phyloP scores from a whole-genome alignment of 2,113 vertebrate genomes.

The Gymnobelideus leadbeateri region DNA sequence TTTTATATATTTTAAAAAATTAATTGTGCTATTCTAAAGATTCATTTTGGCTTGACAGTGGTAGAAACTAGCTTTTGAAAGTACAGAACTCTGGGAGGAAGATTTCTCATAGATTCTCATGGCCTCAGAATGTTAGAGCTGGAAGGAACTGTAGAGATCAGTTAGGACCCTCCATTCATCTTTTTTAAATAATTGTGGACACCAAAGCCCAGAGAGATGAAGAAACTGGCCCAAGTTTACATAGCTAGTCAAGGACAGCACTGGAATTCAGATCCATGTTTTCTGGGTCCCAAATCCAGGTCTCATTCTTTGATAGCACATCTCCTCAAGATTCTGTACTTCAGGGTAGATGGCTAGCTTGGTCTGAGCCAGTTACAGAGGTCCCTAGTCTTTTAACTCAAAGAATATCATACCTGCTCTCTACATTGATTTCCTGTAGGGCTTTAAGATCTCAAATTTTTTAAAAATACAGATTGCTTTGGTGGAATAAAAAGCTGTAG shows the following conservation, averaged over 20 bases:
- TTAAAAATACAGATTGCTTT: not conserved
- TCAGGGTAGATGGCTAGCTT: not conserved
- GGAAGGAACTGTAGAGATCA: not conserved
- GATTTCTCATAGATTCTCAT: not conserved
- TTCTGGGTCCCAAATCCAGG: not conserved
- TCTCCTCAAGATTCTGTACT: not conserved
- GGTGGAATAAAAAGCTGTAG: not conserved
- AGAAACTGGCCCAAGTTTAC: not conserved
- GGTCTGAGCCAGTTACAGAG: not conserved
- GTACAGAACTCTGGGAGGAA: not conserved
- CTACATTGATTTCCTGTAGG: not conserved
- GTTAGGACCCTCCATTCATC: not conserved
- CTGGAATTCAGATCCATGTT: not conserved
- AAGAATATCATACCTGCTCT: not conserved
- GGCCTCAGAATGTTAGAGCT: not conserved
- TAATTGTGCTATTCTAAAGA: not conserved
- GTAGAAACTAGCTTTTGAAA: not conserved
- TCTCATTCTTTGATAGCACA: too few relatives aligned
- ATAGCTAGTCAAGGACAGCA: not conserved
- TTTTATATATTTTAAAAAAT: slow-evolving; percentile 38
- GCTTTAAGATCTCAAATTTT: not conserved
- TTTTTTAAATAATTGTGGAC: not conserved
- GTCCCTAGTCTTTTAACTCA: not conserved
- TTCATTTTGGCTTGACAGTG: slow-evolving; percentile 52
- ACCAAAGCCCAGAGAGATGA: not conserved